A percentile compares a stretch with the other conserved stretches of the same genome.
Evolutionary conservation across 2,113 vertebrate species (phyloP).

Genomic region (Nyctibius bracteatus): DNA sequence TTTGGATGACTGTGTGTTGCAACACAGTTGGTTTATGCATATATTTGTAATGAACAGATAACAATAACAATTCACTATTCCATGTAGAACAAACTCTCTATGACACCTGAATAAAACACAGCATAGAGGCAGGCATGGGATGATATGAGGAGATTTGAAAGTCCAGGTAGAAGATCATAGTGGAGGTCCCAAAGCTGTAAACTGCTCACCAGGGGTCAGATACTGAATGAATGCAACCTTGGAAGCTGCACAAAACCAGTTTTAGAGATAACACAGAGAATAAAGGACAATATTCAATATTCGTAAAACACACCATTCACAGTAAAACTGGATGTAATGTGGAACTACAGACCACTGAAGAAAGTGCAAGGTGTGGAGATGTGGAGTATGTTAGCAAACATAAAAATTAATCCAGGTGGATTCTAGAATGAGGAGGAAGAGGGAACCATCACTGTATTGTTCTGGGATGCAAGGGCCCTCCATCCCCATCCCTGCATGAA

Average conservation of each 20-base stretch:
- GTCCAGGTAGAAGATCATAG: fast-evolving
- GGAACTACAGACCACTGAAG: neutral
- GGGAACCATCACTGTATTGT: neutral
- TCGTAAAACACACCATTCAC: neutral
- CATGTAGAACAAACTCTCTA: fast-evolving
- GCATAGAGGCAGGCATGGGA: neutral
- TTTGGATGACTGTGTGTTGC: neutral
- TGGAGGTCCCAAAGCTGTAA: neutral
- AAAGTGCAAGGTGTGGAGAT: neutral
- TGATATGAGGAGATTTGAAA: neutral
- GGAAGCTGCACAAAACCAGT: neutral
- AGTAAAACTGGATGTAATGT: neutral
- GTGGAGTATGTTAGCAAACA: neutral
- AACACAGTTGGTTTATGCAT: neutral
- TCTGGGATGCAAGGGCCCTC: neutral
- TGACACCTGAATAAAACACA: neutral
- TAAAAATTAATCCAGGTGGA: neutral
- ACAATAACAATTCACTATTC: neutral
- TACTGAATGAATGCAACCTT: neutral
- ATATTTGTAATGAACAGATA: neutral
- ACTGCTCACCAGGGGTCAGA: neutral
- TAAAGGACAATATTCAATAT: neutral
- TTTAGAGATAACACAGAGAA: neutral
- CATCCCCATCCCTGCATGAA: too few species aligned
- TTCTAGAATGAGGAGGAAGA: neutral